phyloP scores from a whole-genome alignment of 2,888 invertebrate genomes.

The Eupelmus urozonus region DNA sequence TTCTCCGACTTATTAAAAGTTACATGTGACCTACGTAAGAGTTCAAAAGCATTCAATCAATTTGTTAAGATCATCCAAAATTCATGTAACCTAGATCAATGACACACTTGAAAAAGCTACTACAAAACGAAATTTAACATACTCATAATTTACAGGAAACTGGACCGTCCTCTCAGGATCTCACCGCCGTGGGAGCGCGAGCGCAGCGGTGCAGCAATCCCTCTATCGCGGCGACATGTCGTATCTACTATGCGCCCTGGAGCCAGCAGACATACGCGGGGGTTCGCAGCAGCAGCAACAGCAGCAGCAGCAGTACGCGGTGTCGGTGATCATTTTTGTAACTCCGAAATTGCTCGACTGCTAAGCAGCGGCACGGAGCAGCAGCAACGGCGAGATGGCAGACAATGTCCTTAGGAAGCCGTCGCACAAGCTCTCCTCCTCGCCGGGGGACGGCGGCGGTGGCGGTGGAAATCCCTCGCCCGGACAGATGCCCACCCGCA shows the following conservation, averaged over 20 bases:
- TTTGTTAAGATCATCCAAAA: too few species aligned
- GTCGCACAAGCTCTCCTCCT: slow-evolving; percentile 43
- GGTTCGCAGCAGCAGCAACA: slow-evolving; percentile 79
- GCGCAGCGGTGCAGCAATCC: slow-evolving; percentile 15
- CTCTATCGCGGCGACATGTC: slow-evolving; percentile 50
- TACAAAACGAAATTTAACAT: neutral
- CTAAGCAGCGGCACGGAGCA: slow-evolving; percentile 41
- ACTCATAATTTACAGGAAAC: slow-evolving; percentile 36
- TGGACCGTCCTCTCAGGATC: slow-evolving; percentile 35
- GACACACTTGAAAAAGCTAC: too few species aligned
- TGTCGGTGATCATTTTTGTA: neutral
- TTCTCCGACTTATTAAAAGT: too few species aligned
- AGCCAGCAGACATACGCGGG: slow-evolving; percentile 41
- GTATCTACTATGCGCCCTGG: slow-evolving; percentile 50
- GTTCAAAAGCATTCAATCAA: too few species aligned
- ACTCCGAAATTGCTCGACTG: slow-evolving; percentile 29
- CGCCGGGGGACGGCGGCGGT: slow-evolving; percentile 33
- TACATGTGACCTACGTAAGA: too few species aligned
- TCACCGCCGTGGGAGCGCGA: slow-evolving; percentile 12
- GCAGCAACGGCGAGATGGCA: slow-evolving; percentile 50
- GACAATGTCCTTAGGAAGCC: slow-evolving; percentile 58
- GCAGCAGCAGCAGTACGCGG: slow-evolving; percentile 76
- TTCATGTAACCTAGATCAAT: too few species aligned
- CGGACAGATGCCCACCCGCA: slow-evolving; percentile 64
- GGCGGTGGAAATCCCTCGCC: neutral